A percentile compares a stretch with the other conserved stretches of the same genome.
phyloP scores from a whole-genome alignment of 23 tunicate species.

The Halocynthia aurantium region DNA sequence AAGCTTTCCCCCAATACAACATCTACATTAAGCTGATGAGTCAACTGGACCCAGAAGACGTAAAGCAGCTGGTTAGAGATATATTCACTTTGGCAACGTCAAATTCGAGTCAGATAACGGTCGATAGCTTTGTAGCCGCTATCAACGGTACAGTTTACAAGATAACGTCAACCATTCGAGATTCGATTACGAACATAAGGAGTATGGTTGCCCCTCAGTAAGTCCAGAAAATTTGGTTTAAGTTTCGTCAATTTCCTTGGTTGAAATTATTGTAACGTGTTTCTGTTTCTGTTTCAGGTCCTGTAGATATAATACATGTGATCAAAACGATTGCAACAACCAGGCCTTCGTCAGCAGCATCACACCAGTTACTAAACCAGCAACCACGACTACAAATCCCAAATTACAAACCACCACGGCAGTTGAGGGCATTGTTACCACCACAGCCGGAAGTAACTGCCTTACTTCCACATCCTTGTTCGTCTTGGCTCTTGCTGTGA shows the following conservation, averaged over 20 bases:
- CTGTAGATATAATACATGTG: conserved; percentile 7
- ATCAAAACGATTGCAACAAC: conserved; percentile 3
- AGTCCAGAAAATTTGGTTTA: neutral
- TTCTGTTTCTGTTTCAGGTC: neutral
- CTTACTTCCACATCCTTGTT: conserved; percentile 7
- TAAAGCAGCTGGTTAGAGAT: conserved; percentile 18
- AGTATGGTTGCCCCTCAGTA: conserved; percentile 9
- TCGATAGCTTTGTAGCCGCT: conserved; percentile 2
- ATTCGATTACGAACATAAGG: neutral
- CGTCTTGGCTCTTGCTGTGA: neutral
- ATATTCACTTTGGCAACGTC: neutral
- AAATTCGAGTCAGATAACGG: neutral
- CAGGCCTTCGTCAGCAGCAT: neutral
- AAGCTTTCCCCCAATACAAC: conserved; percentile 10
- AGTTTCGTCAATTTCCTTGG: no score
- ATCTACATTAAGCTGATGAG: conserved; percentile 3
- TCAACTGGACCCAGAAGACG: conserved; percentile 17
- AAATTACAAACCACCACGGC: neutral
- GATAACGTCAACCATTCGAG: conserved; percentile 1
- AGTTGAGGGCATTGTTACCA: neutral
- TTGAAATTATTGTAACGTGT: no score
- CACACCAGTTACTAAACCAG: conserved; percentile 1
- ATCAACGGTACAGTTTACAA: neutral
- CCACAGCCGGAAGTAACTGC: conserved; percentile 1
- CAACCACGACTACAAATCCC: neutral